A percentile compares a stretch with the other conserved stretches of the same genome.
Evolutionary conservation across 2,113 vertebrate genomes (phyloP).

Genomic region (Hemiprocne comata): DNA sequence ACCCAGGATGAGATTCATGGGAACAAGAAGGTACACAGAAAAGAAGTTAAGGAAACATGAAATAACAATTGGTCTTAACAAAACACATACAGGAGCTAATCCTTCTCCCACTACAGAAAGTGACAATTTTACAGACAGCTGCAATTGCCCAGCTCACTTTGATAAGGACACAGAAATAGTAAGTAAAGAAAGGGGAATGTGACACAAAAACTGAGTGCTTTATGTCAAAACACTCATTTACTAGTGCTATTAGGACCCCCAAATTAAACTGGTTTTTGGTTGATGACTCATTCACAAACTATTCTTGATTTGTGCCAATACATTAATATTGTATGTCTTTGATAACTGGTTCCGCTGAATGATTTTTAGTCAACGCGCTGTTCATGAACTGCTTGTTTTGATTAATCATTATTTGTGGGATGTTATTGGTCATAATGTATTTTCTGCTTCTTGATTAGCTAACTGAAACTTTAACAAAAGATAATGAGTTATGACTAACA

Average conservation of each 20-base stretch:
- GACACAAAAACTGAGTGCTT: background rate
- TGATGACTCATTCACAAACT: background rate
- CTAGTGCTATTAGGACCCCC: background rate
- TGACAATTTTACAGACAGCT: background rate
- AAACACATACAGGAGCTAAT: background rate
- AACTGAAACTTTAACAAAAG: constrained; percentile 22
- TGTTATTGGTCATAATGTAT: constrained; percentile 4
- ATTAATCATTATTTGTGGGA: constrained; percentile 3
- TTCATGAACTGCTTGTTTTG: background rate
- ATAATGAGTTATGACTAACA: constrained; percentile 34
- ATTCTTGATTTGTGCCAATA: constrained; percentile 1
- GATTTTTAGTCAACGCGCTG: background rate
- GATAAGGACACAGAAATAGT: background rate
- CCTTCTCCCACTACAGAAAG: background rate
- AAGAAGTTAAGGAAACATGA: background rate
- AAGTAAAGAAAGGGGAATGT: background rate
- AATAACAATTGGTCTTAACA: background rate
- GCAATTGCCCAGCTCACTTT: background rate
- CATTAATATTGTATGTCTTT: background rate
- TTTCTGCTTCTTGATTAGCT: constrained; percentile 32
- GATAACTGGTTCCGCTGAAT: background rate
- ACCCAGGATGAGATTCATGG: background rate
- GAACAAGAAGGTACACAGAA: background rate
- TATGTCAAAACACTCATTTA: background rate
- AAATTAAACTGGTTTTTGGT: background rate